Evolutionary conservation across 92 coral and sea anemone species (phyloP), one percentile per base, ranked within the genome.

Genomic region (Umimayanthus kanabou): DNA sequence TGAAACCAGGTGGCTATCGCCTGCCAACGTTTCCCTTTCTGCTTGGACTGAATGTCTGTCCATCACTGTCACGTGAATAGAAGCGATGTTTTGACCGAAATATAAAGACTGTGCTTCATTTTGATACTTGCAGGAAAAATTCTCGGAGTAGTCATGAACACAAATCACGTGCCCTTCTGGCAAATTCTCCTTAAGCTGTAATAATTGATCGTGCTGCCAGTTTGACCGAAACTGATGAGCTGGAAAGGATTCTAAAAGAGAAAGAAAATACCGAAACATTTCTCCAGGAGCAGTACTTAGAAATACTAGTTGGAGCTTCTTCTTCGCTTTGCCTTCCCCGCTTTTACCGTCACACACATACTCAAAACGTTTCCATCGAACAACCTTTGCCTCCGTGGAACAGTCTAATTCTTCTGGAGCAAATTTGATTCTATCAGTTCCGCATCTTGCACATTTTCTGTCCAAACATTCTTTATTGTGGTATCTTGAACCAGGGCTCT

Each of bases 141-240:
- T 83, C 4, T n/a, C n/a, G n/a, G 88, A 81, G 88, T 78, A 86
- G 77, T 85, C 87, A 57, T 86, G 90, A 25, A 86, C 88, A 47
- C 85, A 82, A 13, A 65, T 70, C 73, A 70, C 77, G 33, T 86
- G 90, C 30, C 80, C 86, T 20, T 25, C 30, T 25, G 93, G 90
- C 20, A 87, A 47, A 50, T 76, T 65, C n/a, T 81, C 90, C 9
- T 67, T 67, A n/a, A 91, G 64, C 10, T 69, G 33, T 39, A 85
- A 64, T 53, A 80, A 70, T 85, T 91, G 93, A 55, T 53, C 45
- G 55, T 80, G 81, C 75, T 87, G 93, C 89, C 93, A 91, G 47
- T 76, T 91, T 39, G 93, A 90, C 30, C 88, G 43, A 76, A 91
- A 87, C 85, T 87, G 90, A 64, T 91, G 93, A 30, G 90, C 58